Evolutionary conservation across 2,888 invertebrate genomes (phyloP).

Genomic region (Plagodis dolabraria): DNA sequence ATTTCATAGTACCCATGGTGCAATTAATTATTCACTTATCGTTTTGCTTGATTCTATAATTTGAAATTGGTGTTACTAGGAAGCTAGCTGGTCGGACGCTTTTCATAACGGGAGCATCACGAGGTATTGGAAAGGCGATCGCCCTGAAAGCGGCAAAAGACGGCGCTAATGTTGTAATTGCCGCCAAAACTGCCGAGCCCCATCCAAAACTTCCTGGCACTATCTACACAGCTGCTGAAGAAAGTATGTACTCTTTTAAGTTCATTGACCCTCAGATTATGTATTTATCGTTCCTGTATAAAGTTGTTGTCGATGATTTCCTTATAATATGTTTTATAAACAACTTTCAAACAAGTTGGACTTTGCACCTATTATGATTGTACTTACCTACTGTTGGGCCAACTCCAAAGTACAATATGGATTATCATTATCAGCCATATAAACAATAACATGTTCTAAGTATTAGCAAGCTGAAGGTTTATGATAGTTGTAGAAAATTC

Average conservation of each 20-base stretch:
- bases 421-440: neutral
- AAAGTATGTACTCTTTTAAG: conserved; percentile 85
- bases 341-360: conserved; percentile 46
- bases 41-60: conserved; percentile 27
- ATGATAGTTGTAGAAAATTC: no score
- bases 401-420: conserved; percentile 29
- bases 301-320: neutral
- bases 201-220: conserved; percentile 97
- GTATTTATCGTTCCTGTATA: neutral
- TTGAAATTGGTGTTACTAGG: conserved; percentile 52
- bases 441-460: neutral
- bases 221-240: conserved; percentile 95
- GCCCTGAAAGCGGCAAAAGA: conserved; percentile 96
- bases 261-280: conserved; percentile 30
- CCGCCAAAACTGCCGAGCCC: conserved; percentile 95
- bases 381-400: conserved; percentile 30
- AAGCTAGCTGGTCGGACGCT: conserved; percentile 93
- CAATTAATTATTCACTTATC: neutral
- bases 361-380: conserved; percentile 55
- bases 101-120: conserved; percentile 97
- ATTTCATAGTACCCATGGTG: neutral
- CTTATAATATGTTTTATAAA: conserved; percentile 5
- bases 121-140: conserved; percentile 98
- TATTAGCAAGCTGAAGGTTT: no score
- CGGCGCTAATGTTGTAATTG: conserved; percentile 96